phyloP scores from a whole-genome alignment of 2,888 invertebrate species.

The Strigamia crassipes region DNA sequence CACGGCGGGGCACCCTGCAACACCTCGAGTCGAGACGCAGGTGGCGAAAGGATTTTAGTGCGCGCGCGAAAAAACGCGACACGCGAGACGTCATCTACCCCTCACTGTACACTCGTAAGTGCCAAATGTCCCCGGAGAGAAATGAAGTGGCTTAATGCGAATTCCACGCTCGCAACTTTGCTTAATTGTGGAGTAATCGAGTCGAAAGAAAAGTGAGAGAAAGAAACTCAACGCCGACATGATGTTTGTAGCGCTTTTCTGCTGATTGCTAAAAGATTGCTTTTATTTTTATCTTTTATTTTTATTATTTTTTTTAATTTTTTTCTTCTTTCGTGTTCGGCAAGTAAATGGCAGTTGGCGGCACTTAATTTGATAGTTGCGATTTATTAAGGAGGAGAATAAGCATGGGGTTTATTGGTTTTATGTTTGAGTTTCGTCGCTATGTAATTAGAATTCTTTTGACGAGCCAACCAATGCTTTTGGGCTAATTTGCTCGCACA shows the following conservation, averaged over 20 bases:
- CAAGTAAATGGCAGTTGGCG: not conserved
- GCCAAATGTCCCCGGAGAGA: constrained; percentile 9
- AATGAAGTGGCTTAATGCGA: constrained; percentile 35
- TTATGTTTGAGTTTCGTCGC: constrained; percentile 31
- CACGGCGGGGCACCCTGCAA: constrained; percentile 5
- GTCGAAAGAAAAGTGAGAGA: constrained; percentile 5
- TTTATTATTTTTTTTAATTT: not conserved
- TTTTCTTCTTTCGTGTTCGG: not conserved
- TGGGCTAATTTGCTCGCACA: constrained; percentile 5
- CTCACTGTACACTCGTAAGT: not conserved
- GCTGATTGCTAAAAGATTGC: not conserved
- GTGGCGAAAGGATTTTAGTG: not conserved
- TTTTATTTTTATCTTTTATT: not conserved
- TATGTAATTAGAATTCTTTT: constrained; percentile 25
- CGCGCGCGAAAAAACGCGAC: not conserved
- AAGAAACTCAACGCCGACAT: not conserved
- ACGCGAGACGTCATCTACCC: not conserved
- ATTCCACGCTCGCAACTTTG: constrained; percentile 27
- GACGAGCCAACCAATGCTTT: constrained; percentile 26
- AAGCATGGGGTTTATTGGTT: constrained; percentile 18
- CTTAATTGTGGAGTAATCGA: constrained; percentile 35
- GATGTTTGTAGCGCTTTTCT: not conserved
- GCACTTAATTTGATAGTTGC: constrained; percentile 22
- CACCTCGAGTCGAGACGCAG: constrained; percentile 20
- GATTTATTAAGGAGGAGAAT: constrained; percentile 28